Evolutionary conservation across 2,888 invertebrate species (phyloP), one percentile per base, ranked within the genome.

Genomic region (Cerastis leucographa): DNA sequence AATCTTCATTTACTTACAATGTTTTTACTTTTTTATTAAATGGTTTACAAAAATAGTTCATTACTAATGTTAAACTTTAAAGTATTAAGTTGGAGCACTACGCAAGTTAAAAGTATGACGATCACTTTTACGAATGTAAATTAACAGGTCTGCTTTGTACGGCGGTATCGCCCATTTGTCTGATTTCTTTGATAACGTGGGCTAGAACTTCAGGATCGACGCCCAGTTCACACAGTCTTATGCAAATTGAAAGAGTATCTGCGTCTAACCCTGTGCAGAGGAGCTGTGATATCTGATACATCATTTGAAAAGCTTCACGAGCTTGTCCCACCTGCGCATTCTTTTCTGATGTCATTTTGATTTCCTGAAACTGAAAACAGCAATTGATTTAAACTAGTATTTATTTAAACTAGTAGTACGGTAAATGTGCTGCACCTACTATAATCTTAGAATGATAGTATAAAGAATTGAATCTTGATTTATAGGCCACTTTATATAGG

Each of bases 181-280:
- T 97, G 78, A 99, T 96, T 92, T 98, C 98, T 90, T 97, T 97
- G 49, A 99, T 97, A 61, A 98, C 97, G 40, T 97, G 97, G 11
- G 98, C 98, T 71, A 99, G 94, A 0, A 98, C 97, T 90, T 98
- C 98, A 0, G 99, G 98, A 92, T 98, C 98, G 0, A 98, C 98
- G 8, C 99, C 99, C 81, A 97, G 97, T 92, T 99, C 98, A 92
- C 98, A 98, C 29, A 99, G 95, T 85, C 98, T 96, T 40, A 98
- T 97, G 92, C 98, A 98, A 78, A 98, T 97, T 12, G 98, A 97
- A 35, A 99, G 94, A 0, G 98, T 97, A 88, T 98, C 98, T 1
- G 97, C 96, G 91, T 98, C 98, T 64, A 99, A 94, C 6, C 98
- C 98, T 0, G 98, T 98, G 89, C 98, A 97, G 11, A 99, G 94